A percentile compares a stretch with the other conserved stretches of the same genome.
phyloP scores from a whole-genome alignment of 2,113 vertebrate genomes.

The Gallinago jamesoni region DNA sequence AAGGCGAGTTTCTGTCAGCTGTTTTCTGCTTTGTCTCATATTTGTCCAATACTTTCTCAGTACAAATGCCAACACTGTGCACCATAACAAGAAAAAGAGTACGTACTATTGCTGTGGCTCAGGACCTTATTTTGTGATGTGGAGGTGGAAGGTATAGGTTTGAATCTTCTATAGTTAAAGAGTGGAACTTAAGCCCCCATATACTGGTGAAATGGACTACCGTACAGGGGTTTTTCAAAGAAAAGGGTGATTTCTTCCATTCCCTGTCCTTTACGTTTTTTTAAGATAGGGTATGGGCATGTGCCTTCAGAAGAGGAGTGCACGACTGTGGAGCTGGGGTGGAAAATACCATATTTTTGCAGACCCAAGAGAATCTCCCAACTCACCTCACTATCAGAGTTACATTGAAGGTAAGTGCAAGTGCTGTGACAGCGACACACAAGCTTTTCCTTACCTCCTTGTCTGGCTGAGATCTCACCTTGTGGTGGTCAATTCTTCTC shows the following conservation, averaged over 20 bases:
- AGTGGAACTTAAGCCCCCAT: not conserved
- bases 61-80: not conserved
- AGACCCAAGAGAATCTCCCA: not conserved
- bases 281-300: not conserved
- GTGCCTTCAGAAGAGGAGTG: not conserved
- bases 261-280: not conserved
- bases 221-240: not conserved
- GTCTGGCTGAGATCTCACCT: not conserved
- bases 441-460: not conserved
- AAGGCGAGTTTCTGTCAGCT: not conserved
- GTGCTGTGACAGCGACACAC: not conserved
- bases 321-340: not conserved
- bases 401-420: not conserved
- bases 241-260: not conserved
- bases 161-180: not conserved
- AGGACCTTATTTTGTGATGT: not conserved
- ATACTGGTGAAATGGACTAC: not conserved
- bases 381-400: too few relatives aligned
- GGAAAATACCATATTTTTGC: not conserved
- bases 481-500: rapidly evolving
- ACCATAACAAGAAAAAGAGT: not conserved
- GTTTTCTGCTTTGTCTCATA: not conserved
- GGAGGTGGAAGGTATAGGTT: not conserved
- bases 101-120: not conserved
- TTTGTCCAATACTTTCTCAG: not conserved